These are phyloP conservation scores for Nycticebus coucang DNA, from an alignment of 2,113 vertebrate species.

Conservation along the genomic window DNA sequence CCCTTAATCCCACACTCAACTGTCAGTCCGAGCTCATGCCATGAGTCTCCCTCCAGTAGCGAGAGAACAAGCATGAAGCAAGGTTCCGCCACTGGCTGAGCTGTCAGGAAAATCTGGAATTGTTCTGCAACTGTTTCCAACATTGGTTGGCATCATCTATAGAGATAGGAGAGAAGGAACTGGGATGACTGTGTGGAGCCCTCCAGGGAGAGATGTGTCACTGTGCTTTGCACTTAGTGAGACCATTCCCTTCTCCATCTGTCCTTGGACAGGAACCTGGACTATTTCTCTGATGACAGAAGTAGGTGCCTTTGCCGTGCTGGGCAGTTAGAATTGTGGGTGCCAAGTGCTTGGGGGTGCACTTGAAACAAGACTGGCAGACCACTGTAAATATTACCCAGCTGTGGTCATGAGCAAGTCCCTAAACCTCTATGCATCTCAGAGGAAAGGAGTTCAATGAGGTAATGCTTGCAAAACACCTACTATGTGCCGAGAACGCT, in stretches of 20 bases:
- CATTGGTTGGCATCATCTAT: not conserved
- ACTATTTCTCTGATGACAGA: not conserved
- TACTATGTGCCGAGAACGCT: not conserved
- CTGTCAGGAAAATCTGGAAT: not conserved
- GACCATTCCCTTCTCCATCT: not conserved
- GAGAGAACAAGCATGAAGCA: rapidly evolving
- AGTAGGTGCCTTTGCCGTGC: not conserved
- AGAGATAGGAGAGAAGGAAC: not conserved
- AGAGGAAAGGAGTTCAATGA: not conserved
- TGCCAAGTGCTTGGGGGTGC: not conserved
- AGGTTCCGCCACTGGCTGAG: not conserved
- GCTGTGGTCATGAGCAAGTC: not conserved
- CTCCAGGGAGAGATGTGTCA: rapidly evolving
- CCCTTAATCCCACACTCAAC: not conserved
- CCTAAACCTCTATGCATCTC: not conserved
- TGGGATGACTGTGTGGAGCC: not conserved
- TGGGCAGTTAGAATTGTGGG: not conserved
- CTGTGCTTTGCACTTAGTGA: not conserved
- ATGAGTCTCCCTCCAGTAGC: not conserved
- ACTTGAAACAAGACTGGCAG: not conserved
- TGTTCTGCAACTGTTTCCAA: not conserved
- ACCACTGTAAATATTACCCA: not conserved
- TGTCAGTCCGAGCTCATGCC: rapidly evolving
- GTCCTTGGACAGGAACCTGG: not conserved
- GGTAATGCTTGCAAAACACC: not conserved